Evolutionary conservation across 1,140 invertebrate genomes (phyloP), one percentile per base, ranked within the genome.

Genomic region (Theocolax elegans): DNA sequence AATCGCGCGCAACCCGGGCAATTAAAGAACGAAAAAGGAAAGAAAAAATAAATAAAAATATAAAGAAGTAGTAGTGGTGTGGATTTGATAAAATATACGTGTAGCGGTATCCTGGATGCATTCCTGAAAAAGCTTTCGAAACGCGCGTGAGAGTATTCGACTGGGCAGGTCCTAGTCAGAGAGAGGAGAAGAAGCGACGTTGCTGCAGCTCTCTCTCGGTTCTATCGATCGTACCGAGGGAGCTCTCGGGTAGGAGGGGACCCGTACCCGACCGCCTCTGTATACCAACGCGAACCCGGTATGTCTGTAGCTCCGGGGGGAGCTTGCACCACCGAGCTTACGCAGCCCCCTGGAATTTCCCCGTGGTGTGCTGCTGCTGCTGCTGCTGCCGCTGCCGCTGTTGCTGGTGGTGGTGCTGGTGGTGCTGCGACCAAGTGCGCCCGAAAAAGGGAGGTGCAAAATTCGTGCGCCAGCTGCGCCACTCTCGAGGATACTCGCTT

Each of bases 391-490:
- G 31, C 38, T 59, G 38, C 19, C 21, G 19, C 2, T 15, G 2
- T 19, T 15, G 29, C 3, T 12, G n/a, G 2, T 2, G 6, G 9
- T n/a, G 12, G 1, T 56, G 15, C 19, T 17, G 29, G n/a, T 35
- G n/a, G 3, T 6, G 29, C 13, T 40, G 7, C 7, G n/a, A 17
- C 9, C 1, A 1, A 19, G 17, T 9, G 10, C 2, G 17, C 12
- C 27, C 40, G 31, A n/a, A 49, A 60, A 46, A 54, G 59, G 67
- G 70, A 71, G 77, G 76, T 76, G 75, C 76, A 75, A 77, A 76
- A 69, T 76, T 75, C 70, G 59, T 49, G 65, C 66, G 70, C 23
- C 76, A 75, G 76, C 72, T 79, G 76, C 74, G 76, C 71, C 73
- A 58, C 67, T 66, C 60, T 56, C 48, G 53, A 54, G 71, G 48